Base-by-base conservation (phyloP, 1,140 invertebrate genomes). In the Drosophila sproati region DNA sequence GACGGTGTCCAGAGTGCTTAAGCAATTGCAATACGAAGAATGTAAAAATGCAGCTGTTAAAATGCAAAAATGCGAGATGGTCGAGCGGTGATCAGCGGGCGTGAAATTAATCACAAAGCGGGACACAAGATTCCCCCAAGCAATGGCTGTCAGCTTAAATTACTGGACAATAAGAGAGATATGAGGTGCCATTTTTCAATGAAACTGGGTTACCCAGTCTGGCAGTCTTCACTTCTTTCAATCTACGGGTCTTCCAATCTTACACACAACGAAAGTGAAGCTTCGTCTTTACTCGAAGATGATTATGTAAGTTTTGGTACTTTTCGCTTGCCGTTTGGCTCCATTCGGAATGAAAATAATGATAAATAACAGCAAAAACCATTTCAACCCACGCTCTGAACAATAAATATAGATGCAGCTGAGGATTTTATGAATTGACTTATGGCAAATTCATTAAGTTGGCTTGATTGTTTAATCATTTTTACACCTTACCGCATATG, bases 171-270 rank as follows among this genome's bases (percentile, higher is more conserved):
- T 51, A n/a, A 35, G 29, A 50, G 54, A 61, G 41, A 72, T 86
- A 80, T 80, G 85, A 88, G 74, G 80, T 71, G 60, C 85, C 70
- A 78, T 67, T 73, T 88, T 68, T 82, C 56, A 73, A 45, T 78
- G 78, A 68, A 90, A 78, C 78, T 90, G 85, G 85, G 85, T 88
- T 85, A 88, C 85, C 80, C 77, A 89, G 83, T 85, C 71, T 66
- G 35, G 29, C 29, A 60, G 28, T 29, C 28, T 29, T 48, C 28
- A 48, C 29, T 28, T 63, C 50, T 12, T 37, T 7, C 51, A 48
- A 82, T 77, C 51, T 47, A 43, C 37, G 12, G 45, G 29, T 35
- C 59, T 50, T 28, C 32, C 61, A 41, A 37, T 54, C 39, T 37
- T 32, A 10, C 60, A 56, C 52, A 20, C 52, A 55, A 62, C 63